phyloP scores from a whole-genome alignment of 2,888 invertebrate species.

The Tribolium freemani region DNA sequence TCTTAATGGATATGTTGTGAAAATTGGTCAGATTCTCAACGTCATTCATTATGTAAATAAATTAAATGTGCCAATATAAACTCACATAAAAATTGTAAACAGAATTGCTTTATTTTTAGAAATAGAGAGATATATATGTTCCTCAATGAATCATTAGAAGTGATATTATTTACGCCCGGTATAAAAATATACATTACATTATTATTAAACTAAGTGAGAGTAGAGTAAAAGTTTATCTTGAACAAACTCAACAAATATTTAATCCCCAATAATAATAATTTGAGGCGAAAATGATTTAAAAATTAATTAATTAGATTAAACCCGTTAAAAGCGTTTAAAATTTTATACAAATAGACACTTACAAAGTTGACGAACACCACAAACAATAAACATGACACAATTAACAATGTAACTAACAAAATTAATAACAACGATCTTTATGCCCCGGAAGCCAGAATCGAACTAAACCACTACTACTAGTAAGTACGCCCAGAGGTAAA shows the following conservation, averaged over 20 bases:
- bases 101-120: constrained; percentile 21
- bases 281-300: too few species aligned
- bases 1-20: constrained; percentile 1
- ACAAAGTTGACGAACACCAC: constrained; percentile 10
- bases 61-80: constrained; percentile 8
- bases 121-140: neutral
- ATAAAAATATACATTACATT: constrained; percentile 30
- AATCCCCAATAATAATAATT: neutral
- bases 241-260: neutral
- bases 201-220: constrained; percentile 10
- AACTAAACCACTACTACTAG: constrained; percentile 40
- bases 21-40: neutral
- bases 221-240: neutral
- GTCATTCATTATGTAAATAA: neutral
- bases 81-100: neutral
- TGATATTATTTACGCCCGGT: neutral
- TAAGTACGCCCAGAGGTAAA: constrained; percentile 21
- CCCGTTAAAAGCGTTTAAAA: neutral
- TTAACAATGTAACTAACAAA: constrained; percentile 11
- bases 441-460: constrained; percentile 29
- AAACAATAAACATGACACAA: constrained; percentile 16
- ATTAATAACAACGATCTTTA: constrained; percentile 27
- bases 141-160: constrained; percentile 9
- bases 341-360: neutral
- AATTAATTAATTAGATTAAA: too few species aligned